Conservation (phyloP, 2,113 vertebrate genomes). For the Onychostoma macrolepis region DNA sequence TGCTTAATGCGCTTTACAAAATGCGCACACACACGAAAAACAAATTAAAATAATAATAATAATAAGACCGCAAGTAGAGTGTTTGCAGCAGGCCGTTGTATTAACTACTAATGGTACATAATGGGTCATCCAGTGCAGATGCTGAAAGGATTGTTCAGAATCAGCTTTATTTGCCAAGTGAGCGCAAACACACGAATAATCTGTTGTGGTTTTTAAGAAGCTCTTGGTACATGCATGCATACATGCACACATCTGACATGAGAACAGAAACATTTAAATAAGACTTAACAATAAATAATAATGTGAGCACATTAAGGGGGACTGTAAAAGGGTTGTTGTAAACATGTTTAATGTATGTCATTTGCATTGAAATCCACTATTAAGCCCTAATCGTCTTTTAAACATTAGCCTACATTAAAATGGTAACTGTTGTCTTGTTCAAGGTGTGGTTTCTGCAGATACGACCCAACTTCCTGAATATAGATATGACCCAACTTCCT, state of each 20-base stretch:
- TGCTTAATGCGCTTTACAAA: background rate
- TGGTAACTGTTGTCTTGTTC: slow-evolving; percentile 15
- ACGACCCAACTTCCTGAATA: slow-evolving; percentile 60
- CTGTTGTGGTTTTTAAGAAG: too few species aligned
- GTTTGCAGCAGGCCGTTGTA: background rate
- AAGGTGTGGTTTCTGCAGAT: slow-evolving; percentile 58
- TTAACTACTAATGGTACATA: background rate
- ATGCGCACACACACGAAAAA: background rate
- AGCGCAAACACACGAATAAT: too few species aligned
- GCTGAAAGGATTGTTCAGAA: background rate
- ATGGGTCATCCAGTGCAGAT: background rate
- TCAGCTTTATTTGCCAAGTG: too few species aligned
- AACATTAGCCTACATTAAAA: too few species aligned
- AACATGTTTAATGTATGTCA: background rate
- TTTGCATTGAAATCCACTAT: background rate
- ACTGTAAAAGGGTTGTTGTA: too few species aligned
- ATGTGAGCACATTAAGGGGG: too few species aligned
- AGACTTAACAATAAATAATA: too few species aligned
- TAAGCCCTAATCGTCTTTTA: background rate
- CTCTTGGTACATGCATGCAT: too few species aligned
- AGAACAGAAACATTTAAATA: too few species aligned
- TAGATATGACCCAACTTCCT: slow-evolving; percentile 60
- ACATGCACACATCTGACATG: too few species aligned
- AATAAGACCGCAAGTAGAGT: background rate
- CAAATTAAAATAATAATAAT: background rate